A percentile compares a stretch with the other conserved stretches of the same genome.
These are phyloP conservation scores for Lymantria dispar DNA, from an alignment of 2,888 invertebrate genomes.

Conservation along the genomic window DNA sequence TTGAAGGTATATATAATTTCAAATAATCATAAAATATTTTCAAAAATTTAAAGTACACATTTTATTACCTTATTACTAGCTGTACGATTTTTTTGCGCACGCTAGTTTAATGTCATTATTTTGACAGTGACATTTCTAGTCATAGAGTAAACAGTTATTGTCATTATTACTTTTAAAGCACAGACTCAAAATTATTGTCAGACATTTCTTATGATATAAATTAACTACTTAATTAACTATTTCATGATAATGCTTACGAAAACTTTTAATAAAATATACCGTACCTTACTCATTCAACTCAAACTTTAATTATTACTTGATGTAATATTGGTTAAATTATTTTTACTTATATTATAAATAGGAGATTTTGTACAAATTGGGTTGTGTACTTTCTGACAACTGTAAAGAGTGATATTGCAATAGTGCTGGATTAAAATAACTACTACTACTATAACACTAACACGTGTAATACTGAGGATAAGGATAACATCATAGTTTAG, in stretches of 20 bases:
- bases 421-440: no score
- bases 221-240: background rate
- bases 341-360: background rate
- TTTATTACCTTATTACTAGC: background rate
- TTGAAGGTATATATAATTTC: slow-evolving; percentile 1
- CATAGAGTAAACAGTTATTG: slow-evolving; percentile 26
- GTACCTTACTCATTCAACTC: slow-evolving; percentile 1
- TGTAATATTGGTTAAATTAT: background rate
- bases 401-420: background rate
- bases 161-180: slow-evolving; percentile 15
- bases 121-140: slow-evolving; percentile 9
- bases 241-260: background rate
- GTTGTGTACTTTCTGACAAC: background rate
- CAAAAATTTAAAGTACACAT: background rate
- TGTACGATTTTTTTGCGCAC: slow-evolving; percentile 15
- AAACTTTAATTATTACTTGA: background rate
- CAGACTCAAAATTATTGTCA: slow-evolving; percentile 24
- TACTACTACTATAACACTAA: no score
- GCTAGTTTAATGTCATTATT: slow-evolving; percentile 25
- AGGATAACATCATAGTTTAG: no score
- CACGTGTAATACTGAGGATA: no score
- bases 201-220: background rate
- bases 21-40: slow-evolving; percentile 6
- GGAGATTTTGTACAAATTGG: background rate
- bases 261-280: background rate